Evolutionary conservation across 2,888 invertebrate species (phyloP), one percentile per base, ranked within the genome.

Genomic region (Phrixothrix hirtus): DNA sequence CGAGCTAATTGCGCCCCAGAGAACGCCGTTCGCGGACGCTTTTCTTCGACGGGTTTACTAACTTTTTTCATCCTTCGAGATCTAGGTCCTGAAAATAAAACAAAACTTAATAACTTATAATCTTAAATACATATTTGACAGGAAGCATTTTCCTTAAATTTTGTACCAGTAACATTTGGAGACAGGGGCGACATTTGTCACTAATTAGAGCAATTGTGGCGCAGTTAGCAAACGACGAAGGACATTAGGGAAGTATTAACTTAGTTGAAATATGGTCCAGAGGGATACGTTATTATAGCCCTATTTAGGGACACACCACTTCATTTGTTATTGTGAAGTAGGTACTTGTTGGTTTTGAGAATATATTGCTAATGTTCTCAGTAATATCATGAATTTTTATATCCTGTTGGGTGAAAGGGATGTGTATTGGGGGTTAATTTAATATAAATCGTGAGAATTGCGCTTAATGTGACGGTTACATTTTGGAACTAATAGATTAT

Each of bases 11-110:
- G 97, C 30, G 95, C 94, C 41, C 90, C 89, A 44, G 95, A 95
- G 80, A 97, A 98, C 7, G 97, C 97, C 1, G 97, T 98, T 39
- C 97, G 78, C 0, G 97, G 97, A 63, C 97, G 81, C 73, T 97
- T 98, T 76, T 95, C 94, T 62, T 91, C 90, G 42, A 72, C 68
- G 27, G 64, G 63, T 39, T 57, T 81, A 74, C 83, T 75, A 74
- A 83, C 75, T 64, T 79, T 72, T 55, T 80, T 81, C 48, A 79
- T 73, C 29, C 83, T 73, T 44, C 84, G 74, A 9, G 83, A 80
- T 57, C 85, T 73, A 0, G 85, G 84, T 62, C 84, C 84, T 85
- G 74, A 1, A 72, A 71, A 38, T 11, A 27, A 38, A n/a, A n/a
- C n/a, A n/a, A n/a, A n/a, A n/a, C n/a, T n/a, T n/a, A n/a, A n/a